These are phyloP conservation scores for Phortica magna DNA, from an alignment of 2,888 invertebrate genomes.

Conservation along the genomic window DNA sequence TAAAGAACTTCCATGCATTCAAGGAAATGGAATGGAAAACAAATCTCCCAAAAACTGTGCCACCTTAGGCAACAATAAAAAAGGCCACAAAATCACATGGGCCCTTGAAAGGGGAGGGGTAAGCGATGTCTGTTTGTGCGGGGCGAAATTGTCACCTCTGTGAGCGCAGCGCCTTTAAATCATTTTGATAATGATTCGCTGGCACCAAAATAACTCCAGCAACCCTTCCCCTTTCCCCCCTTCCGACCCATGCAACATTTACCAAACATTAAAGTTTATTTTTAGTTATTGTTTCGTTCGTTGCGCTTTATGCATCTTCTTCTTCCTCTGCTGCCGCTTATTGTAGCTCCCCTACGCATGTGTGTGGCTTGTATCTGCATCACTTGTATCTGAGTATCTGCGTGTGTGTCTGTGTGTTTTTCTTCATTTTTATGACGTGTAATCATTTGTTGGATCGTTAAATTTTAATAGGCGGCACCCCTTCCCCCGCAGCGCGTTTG, in stretches of 20 bases:
- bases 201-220: slow-evolving; percentile 45
- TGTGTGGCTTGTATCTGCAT: slow-evolving; percentile 33
- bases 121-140: not conserved
- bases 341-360: not conserved
- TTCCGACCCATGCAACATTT: slow-evolving; percentile 4
- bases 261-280: slow-evolving; percentile 32
- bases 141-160: slow-evolving; percentile 21
- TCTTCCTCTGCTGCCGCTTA: not conserved
- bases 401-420: slow-evolving; percentile 39
- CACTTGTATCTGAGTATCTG: slow-evolving; percentile 15
- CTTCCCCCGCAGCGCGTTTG: not conserved
- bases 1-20: too few species aligned
- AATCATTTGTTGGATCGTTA: slow-evolving; percentile 77
- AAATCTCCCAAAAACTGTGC: too few species aligned
- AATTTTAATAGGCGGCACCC: slow-evolving; percentile 63
- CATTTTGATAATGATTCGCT: slow-evolving; percentile 34
- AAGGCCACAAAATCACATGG: not conserved
- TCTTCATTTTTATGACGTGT: slow-evolving; percentile 74
- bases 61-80: not conserved
- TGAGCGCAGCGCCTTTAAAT: slow-evolving; percentile 33
- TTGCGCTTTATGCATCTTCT: not conserved
- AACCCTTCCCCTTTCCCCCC: slow-evolving; percentile 16
- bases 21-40: too few species aligned
- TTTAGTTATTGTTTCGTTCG: slow-evolving; percentile 12
- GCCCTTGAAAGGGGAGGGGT: not conserved